These are phyloP conservation scores for Chaetura pelagica DNA, from an alignment of 2,113 vertebrate genomes.

Conservation along the genomic window DNA sequence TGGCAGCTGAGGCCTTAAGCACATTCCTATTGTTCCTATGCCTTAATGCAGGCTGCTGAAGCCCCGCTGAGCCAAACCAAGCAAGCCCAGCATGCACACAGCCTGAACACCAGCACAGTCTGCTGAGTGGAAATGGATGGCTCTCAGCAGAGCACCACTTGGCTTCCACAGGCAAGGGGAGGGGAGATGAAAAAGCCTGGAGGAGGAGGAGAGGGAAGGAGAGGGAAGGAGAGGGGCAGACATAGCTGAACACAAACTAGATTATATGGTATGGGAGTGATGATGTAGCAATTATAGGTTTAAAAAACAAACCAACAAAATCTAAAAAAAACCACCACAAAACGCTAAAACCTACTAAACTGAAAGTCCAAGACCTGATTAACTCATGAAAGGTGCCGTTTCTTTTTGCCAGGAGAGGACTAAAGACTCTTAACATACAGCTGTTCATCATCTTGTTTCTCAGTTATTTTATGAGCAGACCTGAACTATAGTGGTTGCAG, in stretches of 20 bases:
- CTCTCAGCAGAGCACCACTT: neutral
- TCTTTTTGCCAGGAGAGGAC: neutral
- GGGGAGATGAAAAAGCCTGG: neutral
- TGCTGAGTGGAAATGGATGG: neutral
- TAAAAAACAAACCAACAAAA: too few relatives aligned
- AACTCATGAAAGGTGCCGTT: neutral
- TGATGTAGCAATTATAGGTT: neutral
- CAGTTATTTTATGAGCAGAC: neutral
- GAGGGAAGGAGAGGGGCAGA: neutral
- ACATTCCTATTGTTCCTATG: neutral
- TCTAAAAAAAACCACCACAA: too few relatives aligned
- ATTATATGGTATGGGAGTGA: neutral
- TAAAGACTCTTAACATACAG: neutral
- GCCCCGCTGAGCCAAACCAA: neutral
- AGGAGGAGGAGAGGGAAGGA: neutral
- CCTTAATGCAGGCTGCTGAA: neutral
- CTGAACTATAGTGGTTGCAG: neutral
- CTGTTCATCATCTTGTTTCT: neutral
- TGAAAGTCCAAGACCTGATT: neutral
- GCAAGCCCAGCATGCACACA: neutral
- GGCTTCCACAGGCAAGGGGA: neutral
- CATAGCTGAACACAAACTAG: neutral
- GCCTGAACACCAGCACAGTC: neutral
- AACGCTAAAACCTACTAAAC: neutral
- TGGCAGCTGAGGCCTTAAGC: neutral